Evolutionary conservation across 2,888 invertebrate genomes (phyloP).

Genomic region (Coenonympha glycerion): DNA sequence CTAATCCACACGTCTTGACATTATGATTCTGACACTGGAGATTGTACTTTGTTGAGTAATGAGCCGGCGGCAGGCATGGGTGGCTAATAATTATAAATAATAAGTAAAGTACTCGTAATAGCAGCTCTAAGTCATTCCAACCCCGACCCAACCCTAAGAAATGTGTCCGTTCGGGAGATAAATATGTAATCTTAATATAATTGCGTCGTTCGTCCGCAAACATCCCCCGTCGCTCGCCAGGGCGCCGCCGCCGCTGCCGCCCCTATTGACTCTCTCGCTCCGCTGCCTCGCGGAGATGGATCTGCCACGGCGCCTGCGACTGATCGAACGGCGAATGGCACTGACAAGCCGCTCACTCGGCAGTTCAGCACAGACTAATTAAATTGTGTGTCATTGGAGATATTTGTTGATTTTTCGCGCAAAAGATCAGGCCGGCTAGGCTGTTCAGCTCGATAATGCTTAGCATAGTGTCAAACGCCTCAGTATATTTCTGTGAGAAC

Average conservation of each 20-base stretch:
- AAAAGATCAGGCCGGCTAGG: no score
- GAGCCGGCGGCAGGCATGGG: no score
- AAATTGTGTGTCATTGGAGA: conserved; percentile 16
- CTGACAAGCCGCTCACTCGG: conserved; percentile 24
- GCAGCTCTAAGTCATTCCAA: conserved; percentile 33
- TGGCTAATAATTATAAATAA: no score
- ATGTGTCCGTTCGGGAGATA: conserved; percentile 64
- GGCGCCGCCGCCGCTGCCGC: conserved; percentile 36
- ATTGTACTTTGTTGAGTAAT: no score
- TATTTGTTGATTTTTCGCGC: conserved; percentile 3
- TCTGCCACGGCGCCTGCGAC: conserved; percentile 24
- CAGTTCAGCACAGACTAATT: conserved; percentile 19
- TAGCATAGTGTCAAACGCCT: no score
- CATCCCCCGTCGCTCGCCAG: conserved; percentile 46
- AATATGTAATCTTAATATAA: conserved; percentile 74
- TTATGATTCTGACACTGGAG: no score
- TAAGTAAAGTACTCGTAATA: no score
- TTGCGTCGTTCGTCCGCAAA: conserved; percentile 53
- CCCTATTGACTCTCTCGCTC: conserved; percentile 59
- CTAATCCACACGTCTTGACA: no score
- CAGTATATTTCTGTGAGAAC: no score
- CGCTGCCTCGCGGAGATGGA: conserved; percentile 30
- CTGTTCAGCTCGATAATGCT: no score
- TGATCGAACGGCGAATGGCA: conserved; percentile 25
- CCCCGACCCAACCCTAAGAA: conserved; percentile 47